Evolutionary conservation across 35 echinoderm and acorn worm genomes (phyloP), one percentile per base, ranked within the genome.

Genomic region (Ptychodera flava): DNA sequence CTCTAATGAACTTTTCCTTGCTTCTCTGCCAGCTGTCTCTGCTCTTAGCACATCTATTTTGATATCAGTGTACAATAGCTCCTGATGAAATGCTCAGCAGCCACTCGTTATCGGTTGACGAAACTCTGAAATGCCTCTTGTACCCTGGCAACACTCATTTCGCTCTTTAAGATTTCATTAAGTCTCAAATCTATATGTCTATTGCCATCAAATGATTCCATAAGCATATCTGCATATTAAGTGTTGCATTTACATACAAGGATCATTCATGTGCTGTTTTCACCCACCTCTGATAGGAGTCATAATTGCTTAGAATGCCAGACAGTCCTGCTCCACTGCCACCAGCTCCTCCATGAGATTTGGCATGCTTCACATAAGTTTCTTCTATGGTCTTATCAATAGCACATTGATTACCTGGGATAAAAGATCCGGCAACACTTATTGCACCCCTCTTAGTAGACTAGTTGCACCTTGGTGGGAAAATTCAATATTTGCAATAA

Each of bases 1-100:
- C 88, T 77, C 36, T 36, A 32, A 90, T 36, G 38, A 85, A 90
- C 1, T n/a, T 31, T 33, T 90, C 83, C 78, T 85, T 1, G n/a
- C 88, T 78, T 16, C 16, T 37, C 45, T 35, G 36, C 88, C 88
- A 78, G 28, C 28, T 30, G 35, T 87, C 16, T 78, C 15, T 30
- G 75, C 35, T 32, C 32, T 31, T 29, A 87, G 75, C 1, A 87
- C 78, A 87, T 87, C 86, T 1, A 32, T 27, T n/a, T 1, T 80
- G 1, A 64, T 64, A 64, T 64, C 6, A 64, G 6, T 6, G 45
- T 64, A 22, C 45, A 64, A 64, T 64, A 12, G 45, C 45, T 12
- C 45, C 45, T 64, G 45, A 64, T 64, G 45, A 64, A 64, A 64
- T 64, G 45, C 45, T 64, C 6, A 64, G 45, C 45, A 64, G 45